Conservation (phyloP, 2,888 invertebrate genomes). For the Meandrusa payeni region DNA sequence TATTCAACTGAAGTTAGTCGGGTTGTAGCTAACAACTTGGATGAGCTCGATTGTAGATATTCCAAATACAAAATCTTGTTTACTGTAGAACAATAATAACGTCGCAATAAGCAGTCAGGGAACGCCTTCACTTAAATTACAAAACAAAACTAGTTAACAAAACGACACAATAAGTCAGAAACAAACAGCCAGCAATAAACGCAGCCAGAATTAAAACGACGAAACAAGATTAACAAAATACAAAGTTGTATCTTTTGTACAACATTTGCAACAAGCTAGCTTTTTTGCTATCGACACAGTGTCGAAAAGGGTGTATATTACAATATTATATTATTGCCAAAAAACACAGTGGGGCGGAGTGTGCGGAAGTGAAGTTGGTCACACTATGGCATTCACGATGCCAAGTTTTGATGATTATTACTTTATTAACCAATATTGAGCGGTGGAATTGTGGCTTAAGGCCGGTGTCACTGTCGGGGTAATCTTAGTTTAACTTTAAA, state of each 20-base stretch:
- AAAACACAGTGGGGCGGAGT: conserved; percentile 19
- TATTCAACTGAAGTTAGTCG: too few species aligned
- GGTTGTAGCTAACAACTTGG: not conserved
- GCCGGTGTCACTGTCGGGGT: conserved; percentile 29
- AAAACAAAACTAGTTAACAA: conserved; percentile 59
- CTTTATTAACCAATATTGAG: conserved; percentile 81
- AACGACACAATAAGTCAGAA: conserved; percentile 71
- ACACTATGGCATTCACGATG: conserved; percentile 47
- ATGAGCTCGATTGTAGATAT: too few species aligned
- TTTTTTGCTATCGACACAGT: conserved; percentile 30
- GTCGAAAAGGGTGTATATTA: conserved; percentile 9
- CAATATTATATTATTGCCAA: not conserved
- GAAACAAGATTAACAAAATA: conserved; percentile 48
- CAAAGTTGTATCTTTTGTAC: conserved; percentile 36
- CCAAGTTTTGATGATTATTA: conserved; percentile 77
- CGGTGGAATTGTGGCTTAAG: conserved; percentile 39
- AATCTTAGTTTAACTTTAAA: conserved; percentile 6
- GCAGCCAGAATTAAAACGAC: conserved; percentile 44
- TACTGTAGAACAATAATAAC: conserved; percentile 13
- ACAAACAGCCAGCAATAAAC: conserved; percentile 45
- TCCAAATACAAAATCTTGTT: conserved; percentile 23
- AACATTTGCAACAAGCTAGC: conserved; percentile 21
- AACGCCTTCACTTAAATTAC: conserved; percentile 15
- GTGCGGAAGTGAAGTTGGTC: conserved; percentile 24
- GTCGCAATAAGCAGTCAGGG: conserved; percentile 7